A percentile compares a stretch with the other conserved stretches of the same genome.
These are phyloP conservation scores for Platyura marginata DNA, from an alignment of 1,140 invertebrate species.

Conservation along the genomic window DNA sequence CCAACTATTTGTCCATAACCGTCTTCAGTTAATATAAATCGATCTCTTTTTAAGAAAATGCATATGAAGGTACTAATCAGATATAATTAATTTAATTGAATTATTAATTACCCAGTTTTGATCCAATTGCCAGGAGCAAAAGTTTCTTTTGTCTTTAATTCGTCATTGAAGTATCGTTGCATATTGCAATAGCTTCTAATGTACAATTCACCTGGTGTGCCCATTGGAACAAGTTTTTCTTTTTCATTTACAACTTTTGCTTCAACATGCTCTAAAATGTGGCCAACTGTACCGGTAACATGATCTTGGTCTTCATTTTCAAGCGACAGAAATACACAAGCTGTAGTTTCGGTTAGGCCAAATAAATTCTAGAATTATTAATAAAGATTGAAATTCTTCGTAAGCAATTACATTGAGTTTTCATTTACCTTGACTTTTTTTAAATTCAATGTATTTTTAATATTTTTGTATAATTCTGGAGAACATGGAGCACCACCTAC, in stretches of 20 bases:
- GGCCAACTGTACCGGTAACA: conserved; percentile 56
- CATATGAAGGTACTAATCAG: conserved; percentile 2
- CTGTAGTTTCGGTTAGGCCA: conserved; percentile 76
- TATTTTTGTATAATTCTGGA: conserved; percentile 45
- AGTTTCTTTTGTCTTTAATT: conserved; percentile 55
- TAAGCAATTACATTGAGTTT: no score
- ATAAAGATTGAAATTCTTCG: no score
- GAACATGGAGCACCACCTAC: conserved; percentile 61
- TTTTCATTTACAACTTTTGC: conserved; percentile 54
- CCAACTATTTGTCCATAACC: conserved; percentile 69
- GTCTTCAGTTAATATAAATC: conserved; percentile 50
- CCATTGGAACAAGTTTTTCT: conserved; percentile 52
- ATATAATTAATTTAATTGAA: not conserved
- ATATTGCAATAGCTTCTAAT: conserved; percentile 66
- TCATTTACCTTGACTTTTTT: conserved; percentile 28
- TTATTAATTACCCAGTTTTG: conserved; percentile 54
- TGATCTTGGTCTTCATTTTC: conserved; percentile 43
- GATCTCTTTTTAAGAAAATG: conserved; percentile 39
- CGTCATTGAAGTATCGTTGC: conserved; percentile 74
- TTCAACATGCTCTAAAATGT: conserved; percentile 61
- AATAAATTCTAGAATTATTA: conserved; percentile 58
- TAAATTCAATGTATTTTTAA: conserved; percentile 29
- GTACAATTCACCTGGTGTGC: conserved; percentile 62
- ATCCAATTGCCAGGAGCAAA: conserved; percentile 64
- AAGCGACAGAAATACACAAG: conserved; percentile 46